Percentiles rank a stretch among this genome's conserved stretches.
Evolutionary conservation across 2,113 vertebrate species (phyloP).

Genomic region (Eudyptes chrysolophus): DNA sequence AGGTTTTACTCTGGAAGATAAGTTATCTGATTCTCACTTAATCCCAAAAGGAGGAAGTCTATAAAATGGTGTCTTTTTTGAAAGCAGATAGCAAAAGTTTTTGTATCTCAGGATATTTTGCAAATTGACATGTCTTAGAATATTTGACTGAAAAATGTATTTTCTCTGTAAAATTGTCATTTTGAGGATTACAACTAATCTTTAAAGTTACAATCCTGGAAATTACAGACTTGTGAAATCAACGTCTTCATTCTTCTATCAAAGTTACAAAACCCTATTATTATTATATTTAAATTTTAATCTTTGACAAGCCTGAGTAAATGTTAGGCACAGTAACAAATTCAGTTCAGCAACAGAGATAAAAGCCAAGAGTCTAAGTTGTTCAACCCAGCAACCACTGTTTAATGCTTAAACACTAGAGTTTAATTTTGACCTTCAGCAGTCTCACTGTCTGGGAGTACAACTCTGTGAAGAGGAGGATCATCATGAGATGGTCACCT

Average conservation of each 20-base stretch:
- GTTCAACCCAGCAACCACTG: neutral
- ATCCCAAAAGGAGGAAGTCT: neutral
- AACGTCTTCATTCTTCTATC: neutral
- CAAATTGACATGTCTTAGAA: neutral
- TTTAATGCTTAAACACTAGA: neutral
- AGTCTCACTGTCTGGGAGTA: neutral
- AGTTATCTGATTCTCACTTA: neutral
- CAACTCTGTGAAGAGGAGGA: neutral
- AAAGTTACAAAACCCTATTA: neutral
- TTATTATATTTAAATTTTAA: neutral
- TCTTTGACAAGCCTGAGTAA: neutral
- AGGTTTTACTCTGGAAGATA: neutral
- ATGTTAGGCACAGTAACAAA: neutral
- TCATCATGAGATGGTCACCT: neutral
- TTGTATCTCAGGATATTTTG: neutral
- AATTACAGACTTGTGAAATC: neutral
- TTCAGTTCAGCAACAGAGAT: constrained; percentile 21
- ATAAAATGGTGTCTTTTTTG: neutral
- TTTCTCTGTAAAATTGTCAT: neutral
- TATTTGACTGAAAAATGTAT: neutral
- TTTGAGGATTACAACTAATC: neutral
- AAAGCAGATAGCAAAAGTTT: neutral
- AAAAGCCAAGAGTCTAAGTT: neutral
- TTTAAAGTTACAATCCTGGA: neutral
- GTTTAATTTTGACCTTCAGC: neutral